These are phyloP conservation scores for Oreochromis tanganicae DNA, from an alignment of 2,113 vertebrate genomes.

Conservation along the genomic window DNA sequence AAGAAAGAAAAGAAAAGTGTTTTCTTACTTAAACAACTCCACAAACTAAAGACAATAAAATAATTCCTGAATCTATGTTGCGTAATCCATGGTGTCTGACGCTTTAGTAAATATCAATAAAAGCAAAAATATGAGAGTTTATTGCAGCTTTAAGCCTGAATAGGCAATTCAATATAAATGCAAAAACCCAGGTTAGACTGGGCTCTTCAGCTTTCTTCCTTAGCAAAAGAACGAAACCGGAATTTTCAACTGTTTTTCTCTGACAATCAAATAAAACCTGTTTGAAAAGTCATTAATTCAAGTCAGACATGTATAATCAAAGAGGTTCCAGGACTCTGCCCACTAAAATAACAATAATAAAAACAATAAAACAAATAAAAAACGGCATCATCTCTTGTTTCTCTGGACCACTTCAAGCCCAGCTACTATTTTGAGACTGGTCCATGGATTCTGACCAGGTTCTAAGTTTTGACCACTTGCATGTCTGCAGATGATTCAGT, in stretches of 20 bases:
- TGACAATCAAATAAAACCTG: not conserved
- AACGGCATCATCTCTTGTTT: not conserved
- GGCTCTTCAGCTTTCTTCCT: not conserved
- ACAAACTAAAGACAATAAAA: not conserved
- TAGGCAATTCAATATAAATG: not conserved
- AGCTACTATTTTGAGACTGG: not conserved
- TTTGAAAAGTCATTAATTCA: not conserved
- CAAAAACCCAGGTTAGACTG: not conserved
- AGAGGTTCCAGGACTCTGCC: not conserved
- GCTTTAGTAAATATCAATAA: not conserved
- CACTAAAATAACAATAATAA: not conserved
- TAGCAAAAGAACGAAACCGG: not conserved
- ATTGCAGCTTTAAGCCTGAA: not conserved
- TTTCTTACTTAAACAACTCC: not conserved
- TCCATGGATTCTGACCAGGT: not conserved
- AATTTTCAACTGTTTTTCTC: not conserved
- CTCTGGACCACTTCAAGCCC: not conserved
- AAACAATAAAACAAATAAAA: not conserved
- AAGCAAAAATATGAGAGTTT: not conserved
- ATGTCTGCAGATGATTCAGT: not conserved
- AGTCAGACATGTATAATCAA: not conserved
- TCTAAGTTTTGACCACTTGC: not conserved
- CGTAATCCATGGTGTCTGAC: not conserved
- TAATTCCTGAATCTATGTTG: not conserved
- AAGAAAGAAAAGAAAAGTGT: rapidly evolving